phyloP scores from a whole-genome alignment of 2,888 invertebrate genomes.

The Priocnemis perturbator region DNA sequence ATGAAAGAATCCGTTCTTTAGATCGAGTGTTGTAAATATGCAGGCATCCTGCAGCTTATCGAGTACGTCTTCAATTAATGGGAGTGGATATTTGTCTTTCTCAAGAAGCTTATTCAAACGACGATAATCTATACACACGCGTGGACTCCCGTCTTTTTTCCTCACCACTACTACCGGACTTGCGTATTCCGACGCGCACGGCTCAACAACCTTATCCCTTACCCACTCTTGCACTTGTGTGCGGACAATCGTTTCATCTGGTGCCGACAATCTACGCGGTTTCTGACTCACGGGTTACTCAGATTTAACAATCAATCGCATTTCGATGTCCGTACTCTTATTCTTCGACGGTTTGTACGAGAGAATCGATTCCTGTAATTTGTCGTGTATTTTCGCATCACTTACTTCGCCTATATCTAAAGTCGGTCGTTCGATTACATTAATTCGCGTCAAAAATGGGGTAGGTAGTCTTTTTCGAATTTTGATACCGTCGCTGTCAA shows the following conservation, averaged over 20 bases:
- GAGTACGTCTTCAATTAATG: background rate
- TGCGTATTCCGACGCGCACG: background rate
- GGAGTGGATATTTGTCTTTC: background rate
- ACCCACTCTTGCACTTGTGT: background rate
- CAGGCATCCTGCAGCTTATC: background rate
- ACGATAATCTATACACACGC: background rate
- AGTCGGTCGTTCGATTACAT: too few species aligned
- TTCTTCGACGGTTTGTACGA: too few species aligned
- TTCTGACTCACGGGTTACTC: background rate
- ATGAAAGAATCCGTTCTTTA: slow-evolving; percentile 1
- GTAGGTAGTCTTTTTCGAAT: background rate
- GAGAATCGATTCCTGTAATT: too few species aligned
- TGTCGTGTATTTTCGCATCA: too few species aligned
- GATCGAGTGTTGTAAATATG: background rate
- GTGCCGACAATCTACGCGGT: background rate
- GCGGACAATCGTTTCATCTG: background rate
- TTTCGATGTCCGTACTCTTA: too few species aligned
- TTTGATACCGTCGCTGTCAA: background rate
- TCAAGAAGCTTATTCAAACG: background rate
- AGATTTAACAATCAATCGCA: background rate
- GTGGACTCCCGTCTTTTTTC: background rate
- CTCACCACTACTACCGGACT: background rate
- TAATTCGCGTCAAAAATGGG: too few species aligned
- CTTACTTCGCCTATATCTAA: too few species aligned
- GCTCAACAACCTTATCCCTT: background rate